Evolutionary conservation across 1,140 invertebrate genomes (phyloP).

Genomic region (Pararge aegeria): DNA sequence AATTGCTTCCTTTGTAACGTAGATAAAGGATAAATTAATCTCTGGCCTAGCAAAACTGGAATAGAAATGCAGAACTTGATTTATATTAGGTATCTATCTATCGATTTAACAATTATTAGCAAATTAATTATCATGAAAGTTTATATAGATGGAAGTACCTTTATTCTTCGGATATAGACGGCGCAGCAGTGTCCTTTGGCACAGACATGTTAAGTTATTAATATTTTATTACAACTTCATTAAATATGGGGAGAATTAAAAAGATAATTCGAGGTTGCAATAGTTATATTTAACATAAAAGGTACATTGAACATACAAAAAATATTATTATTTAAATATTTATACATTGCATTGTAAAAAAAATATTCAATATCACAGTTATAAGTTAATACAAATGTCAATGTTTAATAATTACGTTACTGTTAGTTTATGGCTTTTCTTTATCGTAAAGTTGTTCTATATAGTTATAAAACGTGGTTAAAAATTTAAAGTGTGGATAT

Average conservation of each 20-base stretch:
- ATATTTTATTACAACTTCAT: not conserved
- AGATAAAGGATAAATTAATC: too few relatives aligned
- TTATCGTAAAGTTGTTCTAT: too few relatives aligned
- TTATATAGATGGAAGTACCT: conserved; percentile 9
- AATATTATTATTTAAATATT: not conserved
- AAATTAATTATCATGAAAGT: too few relatives aligned
- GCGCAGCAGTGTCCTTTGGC: conserved; percentile 28
- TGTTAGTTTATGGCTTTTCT: too few relatives aligned
- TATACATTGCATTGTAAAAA: not conserved
- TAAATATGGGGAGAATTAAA: not conserved
- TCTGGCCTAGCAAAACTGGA: too few relatives aligned
- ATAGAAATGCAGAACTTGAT: too few relatives aligned
- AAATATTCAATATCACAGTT: not conserved
- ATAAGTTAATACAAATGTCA: not conserved
- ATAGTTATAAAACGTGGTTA: too few relatives aligned
- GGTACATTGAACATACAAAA: not conserved
- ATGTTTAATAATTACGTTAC: too few relatives aligned
- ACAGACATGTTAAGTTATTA: conserved; percentile 38
- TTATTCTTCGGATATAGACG: conserved; percentile 18
- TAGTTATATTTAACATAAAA: not conserved
- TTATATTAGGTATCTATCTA: too few relatives aligned
- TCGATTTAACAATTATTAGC: too few relatives aligned
- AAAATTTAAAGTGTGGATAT: too few relatives aligned
- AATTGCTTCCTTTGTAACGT: too few relatives aligned
- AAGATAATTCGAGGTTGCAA: not conserved